Evolutionary conservation across 2,797 vertebrate genomes (phyloP), one percentile per base, ranked within the genome.

Genomic region (Cyprinella venusta): DNA sequence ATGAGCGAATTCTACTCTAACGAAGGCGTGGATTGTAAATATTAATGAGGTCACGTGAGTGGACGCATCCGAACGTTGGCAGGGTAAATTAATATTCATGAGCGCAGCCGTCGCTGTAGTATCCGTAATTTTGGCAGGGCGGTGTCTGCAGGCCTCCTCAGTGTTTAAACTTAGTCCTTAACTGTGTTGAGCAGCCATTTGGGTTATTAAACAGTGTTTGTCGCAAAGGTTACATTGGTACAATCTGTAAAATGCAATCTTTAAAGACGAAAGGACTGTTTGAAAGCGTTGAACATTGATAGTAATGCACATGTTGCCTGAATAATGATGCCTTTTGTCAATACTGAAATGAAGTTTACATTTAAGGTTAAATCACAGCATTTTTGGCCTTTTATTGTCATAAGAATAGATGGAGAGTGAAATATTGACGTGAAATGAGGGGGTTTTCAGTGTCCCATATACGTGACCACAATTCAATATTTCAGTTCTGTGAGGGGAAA

Each of bases 121-220:
- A 54, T 24, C 9, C 52, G 38, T 70, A 6, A 15, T 12, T 38
- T 26, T 7, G 16, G 9, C 16, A 71, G 89, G 90, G 89, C 88
- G 89, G 89, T 86, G 90, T 85, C 87, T 68, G 38, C 70, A 26
- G 52, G 52, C 63, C 26, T 13, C 26, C 8, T 42, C 76, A 54
- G 26, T 38, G 70, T 63, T 67, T 63, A 82, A 76, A 48, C 80
- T 70, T 24, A 71, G 74, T 50, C 40, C 52, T 67, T 52, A 24
- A 75, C 61, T 40, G 10, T 59, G 6, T 54, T 8, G 33, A 68
- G 33, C n/a, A 76, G 21, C n/a, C 15, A 4, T 65, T 74, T n/a
- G 36, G 10, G 0, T 71, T n/a, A n/a, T 69, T 38, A 30, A 26
- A 5, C 40, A 19, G 15, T 8, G 52, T 69, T 13, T 79, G 2